Evolutionary conservation across 2,888 invertebrate genomes (phyloP).

Genomic region (Pseudococcus viburni): DNA sequence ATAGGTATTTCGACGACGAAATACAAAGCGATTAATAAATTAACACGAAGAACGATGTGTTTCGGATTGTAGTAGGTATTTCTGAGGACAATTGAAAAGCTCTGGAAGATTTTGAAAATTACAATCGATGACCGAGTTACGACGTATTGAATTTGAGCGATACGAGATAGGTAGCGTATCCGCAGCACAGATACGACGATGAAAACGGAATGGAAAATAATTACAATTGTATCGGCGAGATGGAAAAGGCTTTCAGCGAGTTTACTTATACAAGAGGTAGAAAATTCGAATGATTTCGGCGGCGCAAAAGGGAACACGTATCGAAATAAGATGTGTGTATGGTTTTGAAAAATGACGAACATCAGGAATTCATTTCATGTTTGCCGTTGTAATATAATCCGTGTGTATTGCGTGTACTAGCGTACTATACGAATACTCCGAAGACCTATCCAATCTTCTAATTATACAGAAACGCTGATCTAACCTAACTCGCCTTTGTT

Average conservation of each 20-base stretch:
- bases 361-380: constrained; percentile 46
- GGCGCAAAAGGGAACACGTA: constrained; percentile 29
- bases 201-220: constrained; percentile 11
- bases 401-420: background rate
- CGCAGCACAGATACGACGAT: background rate
- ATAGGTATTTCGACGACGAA: background rate
- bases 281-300: constrained; percentile 29
- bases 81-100: background rate
- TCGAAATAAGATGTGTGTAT: constrained; percentile 11
- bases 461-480: constrained; percentile 54
- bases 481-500: constrained; percentile 50
- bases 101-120: constrained; percentile 1
- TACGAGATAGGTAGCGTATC: background rate
- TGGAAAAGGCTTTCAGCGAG: constrained; percentile 1
- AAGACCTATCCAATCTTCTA: constrained; percentile 53
- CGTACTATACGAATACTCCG: background rate
- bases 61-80: background rate
- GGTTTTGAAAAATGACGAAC: constrained; percentile 35
- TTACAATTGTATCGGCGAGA: constrained; percentile 23
- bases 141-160: background rate
- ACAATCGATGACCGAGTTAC: constrained; percentile 43
- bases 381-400: constrained; percentile 24
- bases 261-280: background rate
- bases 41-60: background rate
- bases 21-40: background rate